Evolutionary conservation across 2,888 invertebrate species (phyloP).

Genomic region (Polylopha cassiicola): DNA sequence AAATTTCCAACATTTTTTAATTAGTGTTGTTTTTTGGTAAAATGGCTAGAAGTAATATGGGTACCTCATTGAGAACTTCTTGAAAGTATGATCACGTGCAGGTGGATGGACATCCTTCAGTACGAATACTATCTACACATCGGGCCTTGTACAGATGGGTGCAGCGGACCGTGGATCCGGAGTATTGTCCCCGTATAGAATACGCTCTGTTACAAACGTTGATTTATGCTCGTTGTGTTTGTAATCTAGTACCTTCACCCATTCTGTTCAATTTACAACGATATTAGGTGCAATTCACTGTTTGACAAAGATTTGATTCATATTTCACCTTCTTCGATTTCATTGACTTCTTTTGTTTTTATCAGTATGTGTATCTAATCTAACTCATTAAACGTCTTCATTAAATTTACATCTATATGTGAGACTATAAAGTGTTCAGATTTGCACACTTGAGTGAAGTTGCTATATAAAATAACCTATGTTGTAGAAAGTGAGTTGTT

Average conservation of each 20-base stretch:
- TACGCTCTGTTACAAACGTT: constrained; percentile 18
- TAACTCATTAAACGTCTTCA: too few relatives aligned
- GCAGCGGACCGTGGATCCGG: constrained; percentile 37
- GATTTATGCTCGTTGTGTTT: constrained; percentile 7
- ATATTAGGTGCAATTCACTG: too few relatives aligned
- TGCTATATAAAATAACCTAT: constrained; percentile 17
- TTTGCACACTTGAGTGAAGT: constrained; percentile 14
- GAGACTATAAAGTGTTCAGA: constrained; percentile 5
- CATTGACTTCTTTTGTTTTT: too few relatives aligned
- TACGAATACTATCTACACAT: constrained; percentile 27
- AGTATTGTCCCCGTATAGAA: constrained; percentile 29
- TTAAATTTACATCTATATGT: too few relatives aligned
- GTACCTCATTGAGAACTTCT: too few relatives aligned
- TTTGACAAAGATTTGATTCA: too few relatives aligned
- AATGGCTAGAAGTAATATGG: too few relatives aligned
- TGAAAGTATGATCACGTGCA: constrained; percentile 19
- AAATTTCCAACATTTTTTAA: constrained; percentile 16
- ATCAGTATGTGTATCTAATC: too few relatives aligned
- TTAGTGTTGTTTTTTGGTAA: constrained; percentile 5
- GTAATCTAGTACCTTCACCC: constrained; percentile 2
- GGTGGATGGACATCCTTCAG: constrained; percentile 33
- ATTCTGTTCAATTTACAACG: constrained; percentile 9
- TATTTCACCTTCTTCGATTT: too few relatives aligned
- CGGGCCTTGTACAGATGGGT: constrained; percentile 30
- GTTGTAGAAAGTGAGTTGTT: constrained; percentile 20